Evolutionary conservation across 1,140 invertebrate species (phyloP).

Genomic region (Nymphalis io): DNA sequence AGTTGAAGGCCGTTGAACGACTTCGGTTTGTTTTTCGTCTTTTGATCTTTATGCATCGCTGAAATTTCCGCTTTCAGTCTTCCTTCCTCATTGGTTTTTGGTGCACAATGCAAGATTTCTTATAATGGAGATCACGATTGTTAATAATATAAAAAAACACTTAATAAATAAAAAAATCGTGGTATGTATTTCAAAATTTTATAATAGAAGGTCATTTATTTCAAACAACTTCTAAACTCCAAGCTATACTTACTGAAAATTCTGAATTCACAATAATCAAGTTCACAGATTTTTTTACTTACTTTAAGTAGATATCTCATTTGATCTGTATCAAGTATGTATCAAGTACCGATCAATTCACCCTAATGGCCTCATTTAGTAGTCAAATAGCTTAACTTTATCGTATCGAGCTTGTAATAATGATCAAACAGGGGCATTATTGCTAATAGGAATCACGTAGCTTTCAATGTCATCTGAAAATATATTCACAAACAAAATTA

Average conservation of each 20-base stretch:
- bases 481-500: constrained; percentile 28
- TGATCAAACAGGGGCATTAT: not conserved
- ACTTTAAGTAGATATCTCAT: constrained; percentile 8
- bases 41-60: constrained; percentile 60
- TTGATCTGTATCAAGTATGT: too few relatives aligned
- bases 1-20: constrained; percentile 50
- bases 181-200: not conserved
- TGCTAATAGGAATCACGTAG: constrained; percentile 1
- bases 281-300: constrained; percentile 13
- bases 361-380: not conserved
- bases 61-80: constrained; percentile 56
- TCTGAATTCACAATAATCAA: constrained; percentile 18
- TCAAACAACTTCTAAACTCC: not conserved
- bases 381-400: not conserved
- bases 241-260: constrained; percentile 5
- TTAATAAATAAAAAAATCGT: not conserved
- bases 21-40: constrained; percentile 63
- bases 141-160: not conserved
- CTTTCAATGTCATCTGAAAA: constrained; percentile 15
- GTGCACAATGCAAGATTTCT: constrained; percentile 52
- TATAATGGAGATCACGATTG: constrained; percentile 35
- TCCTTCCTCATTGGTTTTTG: constrained; percentile 65
- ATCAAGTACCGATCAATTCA: not conserved
- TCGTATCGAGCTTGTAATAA: not conserved
- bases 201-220: not conserved